Evolutionary conservation across 2,888 invertebrate genomes (phyloP).

Genomic region (Tenthredo amoena): DNA sequence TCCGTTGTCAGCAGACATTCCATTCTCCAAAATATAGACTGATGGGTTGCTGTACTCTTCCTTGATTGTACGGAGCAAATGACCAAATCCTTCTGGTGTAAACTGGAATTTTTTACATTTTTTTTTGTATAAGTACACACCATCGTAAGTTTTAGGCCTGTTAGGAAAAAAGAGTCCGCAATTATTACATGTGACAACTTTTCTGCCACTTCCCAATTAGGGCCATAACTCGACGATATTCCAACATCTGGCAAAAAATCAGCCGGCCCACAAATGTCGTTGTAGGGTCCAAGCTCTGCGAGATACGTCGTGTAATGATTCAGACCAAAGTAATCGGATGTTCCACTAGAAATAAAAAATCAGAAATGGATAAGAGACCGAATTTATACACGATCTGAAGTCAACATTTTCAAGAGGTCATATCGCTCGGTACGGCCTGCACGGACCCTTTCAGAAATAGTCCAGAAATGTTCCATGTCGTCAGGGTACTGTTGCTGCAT

Average conservation of each 20-base stretch:
- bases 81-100: conserved; percentile 77
- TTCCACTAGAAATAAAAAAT: conserved; percentile 13
- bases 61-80: conserved; percentile 74
- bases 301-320: background rate
- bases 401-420: background rate
- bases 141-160: too few relatives aligned
- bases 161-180: too few relatives aligned
- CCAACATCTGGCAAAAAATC: background rate
- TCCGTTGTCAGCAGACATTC: conserved; percentile 67
- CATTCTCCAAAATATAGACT: conserved; percentile 76
- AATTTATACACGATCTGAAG: background rate
- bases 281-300: background rate
- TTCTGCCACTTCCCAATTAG: conserved; percentile 80
- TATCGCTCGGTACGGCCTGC: too few relatives aligned
- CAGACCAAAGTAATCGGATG: conserved; percentile 20
- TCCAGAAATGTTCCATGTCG: too few relatives aligned
- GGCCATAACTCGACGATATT: conserved; percentile 74
- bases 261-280: conserved; percentile 34
- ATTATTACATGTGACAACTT: conserved; percentile 79
- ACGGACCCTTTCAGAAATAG: too few relatives aligned
- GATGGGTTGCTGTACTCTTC: conserved; percentile 73
- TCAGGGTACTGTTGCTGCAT: too few relatives aligned
- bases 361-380: background rate
- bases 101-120: conserved; percentile 61
- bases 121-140: too few relatives aligned